phyloP scores from a whole-genome alignment of 2,888 invertebrate genomes.

The Pollenia labialis region DNA sequence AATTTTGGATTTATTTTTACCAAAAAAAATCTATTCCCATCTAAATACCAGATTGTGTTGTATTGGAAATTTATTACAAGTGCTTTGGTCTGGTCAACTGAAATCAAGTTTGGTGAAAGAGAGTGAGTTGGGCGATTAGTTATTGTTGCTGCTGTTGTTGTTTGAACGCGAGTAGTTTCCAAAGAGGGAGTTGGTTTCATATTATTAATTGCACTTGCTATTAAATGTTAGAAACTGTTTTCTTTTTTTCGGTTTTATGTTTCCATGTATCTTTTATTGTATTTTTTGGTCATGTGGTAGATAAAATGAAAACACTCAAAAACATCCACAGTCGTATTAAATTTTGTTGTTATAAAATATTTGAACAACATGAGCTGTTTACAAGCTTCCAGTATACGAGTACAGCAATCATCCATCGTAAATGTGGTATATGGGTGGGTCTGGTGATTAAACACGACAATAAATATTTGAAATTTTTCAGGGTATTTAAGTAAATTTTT shows the following conservation, averaged over 20 bases:
- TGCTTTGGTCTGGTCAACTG: slow-evolving; percentile 52
- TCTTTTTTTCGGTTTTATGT: slow-evolving; percentile 14
- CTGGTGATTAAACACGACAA: slow-evolving; percentile 63
- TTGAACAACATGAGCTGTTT: slow-evolving; percentile 32
- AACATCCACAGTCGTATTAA: not conserved
- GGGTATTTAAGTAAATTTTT: slow-evolving; percentile 62
- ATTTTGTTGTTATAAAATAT: slow-evolving; percentile 30
- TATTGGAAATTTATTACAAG: slow-evolving; percentile 69
- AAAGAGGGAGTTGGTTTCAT: slow-evolving; percentile 61
- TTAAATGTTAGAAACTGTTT: slow-evolving; percentile 67
- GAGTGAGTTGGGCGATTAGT: slow-evolving; percentile 52
- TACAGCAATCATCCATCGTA: slow-evolving; percentile 26
- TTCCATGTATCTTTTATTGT: slow-evolving; percentile 3
- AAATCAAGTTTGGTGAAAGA: not conserved
- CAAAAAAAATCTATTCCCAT: slow-evolving; percentile 51
- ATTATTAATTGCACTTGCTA: slow-evolving; percentile 73
- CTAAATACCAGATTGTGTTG: slow-evolving; percentile 66
- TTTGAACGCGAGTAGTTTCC: slow-evolving; percentile 33
- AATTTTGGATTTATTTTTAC: slow-evolving; percentile 62
- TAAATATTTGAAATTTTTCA: slow-evolving; percentile 58
- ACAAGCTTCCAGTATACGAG: slow-evolving; percentile 3
- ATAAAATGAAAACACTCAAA: slow-evolving; percentile 37
- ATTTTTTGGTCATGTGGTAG: slow-evolving; percentile 36
- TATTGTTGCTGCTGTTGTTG: slow-evolving; percentile 35
- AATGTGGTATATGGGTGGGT: slow-evolving; percentile 60